phyloP scores from a whole-genome alignment of 1,140 invertebrate genomes.

The Heliothis subflexa region DNA sequence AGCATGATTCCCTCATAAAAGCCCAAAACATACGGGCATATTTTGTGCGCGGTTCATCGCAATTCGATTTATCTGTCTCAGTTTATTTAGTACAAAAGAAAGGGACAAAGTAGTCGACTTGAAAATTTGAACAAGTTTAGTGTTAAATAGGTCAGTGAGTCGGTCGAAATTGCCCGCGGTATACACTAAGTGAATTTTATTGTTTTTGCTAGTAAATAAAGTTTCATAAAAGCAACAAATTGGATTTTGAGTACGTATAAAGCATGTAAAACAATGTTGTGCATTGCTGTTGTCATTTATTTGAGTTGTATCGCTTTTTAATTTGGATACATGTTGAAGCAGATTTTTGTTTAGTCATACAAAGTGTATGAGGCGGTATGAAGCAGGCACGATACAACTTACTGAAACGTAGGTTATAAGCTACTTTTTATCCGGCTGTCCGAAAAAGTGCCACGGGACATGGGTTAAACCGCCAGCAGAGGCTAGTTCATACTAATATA shows the following conservation, averaged over 20 bases:
- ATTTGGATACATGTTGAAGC: too few relatives aligned
- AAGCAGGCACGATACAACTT: too few relatives aligned
- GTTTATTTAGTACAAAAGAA: background rate
- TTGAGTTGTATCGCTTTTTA: background rate
- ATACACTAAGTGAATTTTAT: background rate
- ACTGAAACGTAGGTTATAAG: too few relatives aligned
- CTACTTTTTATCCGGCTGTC: too few relatives aligned
- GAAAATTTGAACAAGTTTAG: background rate
- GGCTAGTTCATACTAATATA: too few relatives aligned
- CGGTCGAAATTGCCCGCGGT: background rate
- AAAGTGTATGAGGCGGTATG: too few relatives aligned
- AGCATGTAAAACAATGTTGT: background rate
- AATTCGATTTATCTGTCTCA: background rate
- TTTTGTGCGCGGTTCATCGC: background rate
- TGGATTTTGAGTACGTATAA: background rate
- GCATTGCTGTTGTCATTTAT: background rate
- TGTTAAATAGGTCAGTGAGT: conserved; percentile 4
- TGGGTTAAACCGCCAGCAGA: too few relatives aligned
- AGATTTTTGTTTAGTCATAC: too few relatives aligned
- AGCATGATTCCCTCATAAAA: conserved; percentile 64
- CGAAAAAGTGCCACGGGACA: too few relatives aligned
- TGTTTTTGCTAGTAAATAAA: background rate
- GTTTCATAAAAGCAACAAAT: conserved; percentile 1
- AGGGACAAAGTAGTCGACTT: background rate
- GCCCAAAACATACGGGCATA: conserved; percentile 51